Base-by-base conservation (phyloP, 2,113 vertebrate genomes). In the Rhabdornis inornatus region DNA sequence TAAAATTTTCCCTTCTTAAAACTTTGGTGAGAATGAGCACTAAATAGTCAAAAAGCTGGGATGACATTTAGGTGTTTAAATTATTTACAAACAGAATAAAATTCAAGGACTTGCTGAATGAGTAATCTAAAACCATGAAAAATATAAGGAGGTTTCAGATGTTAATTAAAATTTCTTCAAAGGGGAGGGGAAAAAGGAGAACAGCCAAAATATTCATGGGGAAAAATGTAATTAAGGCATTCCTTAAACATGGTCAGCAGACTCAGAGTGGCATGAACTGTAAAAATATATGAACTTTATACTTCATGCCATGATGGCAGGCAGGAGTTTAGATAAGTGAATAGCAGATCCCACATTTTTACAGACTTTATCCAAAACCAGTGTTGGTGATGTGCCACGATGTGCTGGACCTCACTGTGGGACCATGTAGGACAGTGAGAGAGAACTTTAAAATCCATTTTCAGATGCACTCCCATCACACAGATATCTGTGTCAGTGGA, bases 301-400 rank as follows among this genome's bases (percentile, higher is more conserved):
- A 15, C 24, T 22, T 65, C 13, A 20, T 3, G 0, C 31, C 42
- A 28, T 25, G 17, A 20, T 9, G 35, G 7, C 24, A 66, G 16
- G 22, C 28, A 60, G 18, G 35, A 45, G 7, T 10, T 33, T 13
- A 7, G 3, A 5, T 2, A 15, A 49, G 2, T 15, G 21, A 68
- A 30, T 0, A 47, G 74, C 39, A 53, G 59, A 39, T 52, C 42
- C 11, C 30, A 25, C 15, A 11, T 35, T 76, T 68, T 81, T 8
- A 25, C 42, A 63, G 37, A 12, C 8, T 13, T 40, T 27, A 44
- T 9, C 31, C n/a, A 25, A 63, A 79, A 87, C 7, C 4, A 2
- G 7, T 4, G 2, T 1, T 18, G 33, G 4, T 52, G 61, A 8
- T 4, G 4, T 37, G 53, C 44, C 42, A 8, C 2, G 2, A 5